Conservation (phyloP, 1,140 invertebrate species). For the Drosophila lacertosa region DNA sequence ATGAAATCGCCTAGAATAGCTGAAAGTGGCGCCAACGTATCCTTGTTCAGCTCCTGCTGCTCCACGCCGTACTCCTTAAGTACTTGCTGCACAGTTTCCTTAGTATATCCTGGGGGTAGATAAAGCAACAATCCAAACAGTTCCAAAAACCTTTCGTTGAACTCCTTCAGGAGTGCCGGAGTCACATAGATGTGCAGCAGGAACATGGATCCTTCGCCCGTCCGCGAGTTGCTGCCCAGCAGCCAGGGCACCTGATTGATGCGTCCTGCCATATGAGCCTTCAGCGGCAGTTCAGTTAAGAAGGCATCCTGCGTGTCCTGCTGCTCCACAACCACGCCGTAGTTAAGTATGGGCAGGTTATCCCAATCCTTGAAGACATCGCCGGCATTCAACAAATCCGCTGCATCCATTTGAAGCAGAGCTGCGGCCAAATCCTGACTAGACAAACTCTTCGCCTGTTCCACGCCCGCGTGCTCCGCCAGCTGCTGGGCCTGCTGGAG, state of each 20-base stretch:
- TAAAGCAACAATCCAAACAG: conserved; percentile 9
- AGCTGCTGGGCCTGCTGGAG: conserved; percentile 78
- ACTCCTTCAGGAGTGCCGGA: conserved; percentile 10
- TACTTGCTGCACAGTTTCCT: conserved; percentile 25
- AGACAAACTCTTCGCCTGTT: conserved; percentile 12
- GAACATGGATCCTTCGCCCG: conserved; percentile 58
- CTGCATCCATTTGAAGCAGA: conserved; percentile 68
- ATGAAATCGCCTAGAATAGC: conserved; percentile 53
- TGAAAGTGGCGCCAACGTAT: conserved; percentile 32
- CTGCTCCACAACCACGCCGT: conserved; percentile 78
- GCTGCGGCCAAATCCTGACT: conserved; percentile 65
- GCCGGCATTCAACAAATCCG: conserved; percentile 57
- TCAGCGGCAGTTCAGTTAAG: conserved; percentile 69
- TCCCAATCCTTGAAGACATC: conserved; percentile 75
- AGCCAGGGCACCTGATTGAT: conserved; percentile 83
- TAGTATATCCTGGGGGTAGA: conserved; percentile 20
- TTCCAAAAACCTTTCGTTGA: conserved; percentile 55
- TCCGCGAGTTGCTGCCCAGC: conserved; percentile 69
- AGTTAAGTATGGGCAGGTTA: conserved; percentile 62
- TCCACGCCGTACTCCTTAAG: conserved; percentile 25
- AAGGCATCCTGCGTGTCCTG: conserved; percentile 67
- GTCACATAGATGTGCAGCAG: conserved; percentile 25
- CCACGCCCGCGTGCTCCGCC: conserved; percentile 49
- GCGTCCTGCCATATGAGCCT: conserved; percentile 62
- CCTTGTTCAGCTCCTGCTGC: conserved; percentile 37